These are phyloP conservation scores for Petaurus breviceps DNA, from an alignment of 2,113 vertebrate species.

Conservation along the genomic window DNA sequence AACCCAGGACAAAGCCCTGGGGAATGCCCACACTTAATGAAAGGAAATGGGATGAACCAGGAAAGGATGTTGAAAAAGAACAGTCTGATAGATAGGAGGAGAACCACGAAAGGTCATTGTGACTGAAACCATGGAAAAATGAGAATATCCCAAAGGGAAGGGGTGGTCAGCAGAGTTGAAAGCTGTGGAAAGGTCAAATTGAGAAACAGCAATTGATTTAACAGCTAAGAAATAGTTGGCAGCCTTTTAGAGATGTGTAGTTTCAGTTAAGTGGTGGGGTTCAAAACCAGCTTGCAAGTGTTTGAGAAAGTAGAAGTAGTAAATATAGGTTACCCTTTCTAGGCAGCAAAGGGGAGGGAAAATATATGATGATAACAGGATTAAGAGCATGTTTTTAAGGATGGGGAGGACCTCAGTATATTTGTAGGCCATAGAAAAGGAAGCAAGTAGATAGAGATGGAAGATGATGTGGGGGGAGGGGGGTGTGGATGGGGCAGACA, in stretches of 20 bases:
- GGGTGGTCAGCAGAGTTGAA: background rate
- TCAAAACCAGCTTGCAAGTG: background rate
- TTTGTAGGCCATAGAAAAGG: background rate
- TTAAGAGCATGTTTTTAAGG: background rate
- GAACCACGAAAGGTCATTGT: background rate
- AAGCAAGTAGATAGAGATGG: background rate
- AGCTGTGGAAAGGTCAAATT: background rate
- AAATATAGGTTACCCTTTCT: background rate
- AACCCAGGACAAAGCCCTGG: background rate
- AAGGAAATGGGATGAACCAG: background rate
- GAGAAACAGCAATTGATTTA: background rate
- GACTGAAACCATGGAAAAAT: background rate
- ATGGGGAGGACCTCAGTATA: background rate
- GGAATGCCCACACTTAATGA: background rate
- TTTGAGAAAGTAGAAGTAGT: background rate
- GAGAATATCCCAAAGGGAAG: background rate
- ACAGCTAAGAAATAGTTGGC: background rate
- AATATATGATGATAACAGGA: background rate
- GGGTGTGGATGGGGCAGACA: background rate
- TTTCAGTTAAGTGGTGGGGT: background rate
- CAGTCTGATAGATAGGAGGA: background rate
- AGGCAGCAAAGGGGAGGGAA: background rate
- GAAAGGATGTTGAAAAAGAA: background rate
- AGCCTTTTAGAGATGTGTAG: background rate
- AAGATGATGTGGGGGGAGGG: background rate